Base-by-base conservation (phyloP, 2,797 vertebrate species). In the Cichlasoma orientale region DNA sequence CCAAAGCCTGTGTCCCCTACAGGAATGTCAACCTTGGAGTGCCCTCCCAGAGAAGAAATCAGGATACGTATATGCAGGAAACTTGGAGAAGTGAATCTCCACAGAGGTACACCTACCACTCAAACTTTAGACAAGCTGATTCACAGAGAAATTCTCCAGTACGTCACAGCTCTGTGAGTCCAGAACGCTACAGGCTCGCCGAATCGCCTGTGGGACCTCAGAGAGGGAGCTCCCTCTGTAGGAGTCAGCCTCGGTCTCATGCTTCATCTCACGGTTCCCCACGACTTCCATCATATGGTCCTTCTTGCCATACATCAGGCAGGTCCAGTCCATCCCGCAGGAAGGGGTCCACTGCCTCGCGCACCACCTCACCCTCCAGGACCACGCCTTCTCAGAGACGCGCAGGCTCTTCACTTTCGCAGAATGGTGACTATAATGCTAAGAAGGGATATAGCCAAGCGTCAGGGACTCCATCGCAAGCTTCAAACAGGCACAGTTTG, bases 1-100 rank as follows among this genome's bases (percentile, higher is more conserved):
- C 95, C 74, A 96, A 96, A 88, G 94, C 95, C 71, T 90, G 92
- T 1, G 95, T 96, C 56, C 96, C 95, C 3, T 96, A 92, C 84
- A 90, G 96, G 83, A 96, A 93, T 27, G 84, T 94, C 11, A 95
- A 94, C 77, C 94, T 96, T 0, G 95, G 96, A 7, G 54, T 96
- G 27, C 95, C 95, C 0, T 96, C 96, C 18, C 89, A 94, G 52
- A 92, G 95, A 82, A 93, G 96, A 73, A 95, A 79, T 78, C 50
- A 21, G 1, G 94, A 94, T 3, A 92, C 94, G 0, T 94, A 90
- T 13, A 79, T 85, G 18, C 90, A 89, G 47, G 93, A 93, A 27
- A 74, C 68, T 16, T 94, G 91, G 88, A 95, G 95, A 47, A 95
- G 95, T 56, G 94, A 95, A 77, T 96, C 96, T n/a, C 96, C 96